Base-by-base conservation (phyloP, 2,113 vertebrate genomes). In the Trematocara macrostoma region DNA sequence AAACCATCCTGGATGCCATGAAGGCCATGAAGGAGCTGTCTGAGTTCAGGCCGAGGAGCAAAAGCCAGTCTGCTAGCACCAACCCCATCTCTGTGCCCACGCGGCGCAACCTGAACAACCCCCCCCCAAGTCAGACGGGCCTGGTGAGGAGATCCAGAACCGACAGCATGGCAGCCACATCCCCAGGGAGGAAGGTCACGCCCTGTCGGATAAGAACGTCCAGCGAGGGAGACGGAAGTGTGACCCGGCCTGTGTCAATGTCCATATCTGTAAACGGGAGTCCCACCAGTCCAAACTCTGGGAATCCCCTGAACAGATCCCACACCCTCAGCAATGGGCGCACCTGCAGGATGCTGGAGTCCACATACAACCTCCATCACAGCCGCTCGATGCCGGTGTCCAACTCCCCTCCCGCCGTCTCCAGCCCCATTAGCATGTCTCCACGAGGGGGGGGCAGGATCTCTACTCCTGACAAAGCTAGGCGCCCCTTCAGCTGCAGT, bases 1-100 rank as follows among this genome's bases (percentile, higher is more conserved):
- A 99, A 95, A 99, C 99, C 61, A 98, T 99, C 87, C 94, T 99
- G 76, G 98, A 99, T 91, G 98, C 98, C 34, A 99, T 99, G 99
- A 98, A 97, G 83, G 98, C 98, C 5, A 97, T 99, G 94, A 98
- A 98, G 92, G 99, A 99, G 94, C 97, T 98, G 55, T 97, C 97
- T 2, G 98, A 99, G 94, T 99, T 99, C 92, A 96, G 99, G 78
- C 98, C 99, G 2, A 95, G 98, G 40, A 99, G 99, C 95, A 99
- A 99, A 87, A 99, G 99, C 95, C 99, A 99, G 96, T 99, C 98
- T 0, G 98, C 98, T 1, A 95, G 97, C 35, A 95, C 96, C 3
- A 97, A 96, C 81, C 96, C 96, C 51, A 94, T 97, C 56, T 96
- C 96, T 1, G 96, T 97, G 94, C 97, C 79, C 95, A 97, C 95